Percentiles rank a stretch among this genome's conserved stretches.
These are phyloP conservation scores for Ceratothoa steindachneri DNA, from an alignment of 2,888 invertebrate genomes.

Conservation along the genomic window DNA sequence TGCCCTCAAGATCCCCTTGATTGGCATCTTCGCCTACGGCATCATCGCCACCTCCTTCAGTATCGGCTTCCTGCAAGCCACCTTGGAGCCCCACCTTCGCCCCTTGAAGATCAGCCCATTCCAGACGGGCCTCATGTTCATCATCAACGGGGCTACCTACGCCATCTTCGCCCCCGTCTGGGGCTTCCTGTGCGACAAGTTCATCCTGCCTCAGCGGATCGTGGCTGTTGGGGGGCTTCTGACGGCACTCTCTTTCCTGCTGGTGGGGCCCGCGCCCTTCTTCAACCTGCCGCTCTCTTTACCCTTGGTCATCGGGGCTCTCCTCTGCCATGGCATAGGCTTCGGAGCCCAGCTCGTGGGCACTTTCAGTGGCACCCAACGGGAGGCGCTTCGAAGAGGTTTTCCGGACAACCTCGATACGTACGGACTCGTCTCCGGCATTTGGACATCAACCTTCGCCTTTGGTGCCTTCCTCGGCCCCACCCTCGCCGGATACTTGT, in stretches of 20 bases:
- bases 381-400: constrained; percentile 70
- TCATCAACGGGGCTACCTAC: constrained; percentile 76
- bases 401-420: constrained; percentile 81
- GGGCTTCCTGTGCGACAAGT: constrained; percentile 75
- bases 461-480: constrained; percentile 82
- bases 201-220: constrained; percentile 64
- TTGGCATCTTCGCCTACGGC: constrained; percentile 65
- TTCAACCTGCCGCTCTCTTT: constrained; percentile 55
- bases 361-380: constrained; percentile 76
- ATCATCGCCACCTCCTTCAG: constrained; percentile 74
- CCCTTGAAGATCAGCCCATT: constrained; percentile 61
- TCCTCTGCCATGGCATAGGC: constrained; percentile 72
- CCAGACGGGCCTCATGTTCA: constrained; percentile 72
- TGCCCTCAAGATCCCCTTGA: constrained; percentile 69
- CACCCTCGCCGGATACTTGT: constrained; percentile 68
- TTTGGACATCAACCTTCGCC: constrained; percentile 86
- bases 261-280: constrained; percentile 78
- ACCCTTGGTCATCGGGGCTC: constrained; percentile 31
- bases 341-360: constrained; percentile 79
- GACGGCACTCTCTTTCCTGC: constrained; percentile 65
- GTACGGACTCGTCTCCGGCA: constrained; percentile 80
- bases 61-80: constrained; percentile 82
- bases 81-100: constrained; percentile 79
- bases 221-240: constrained; percentile 65
- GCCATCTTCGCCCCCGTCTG: constrained; percentile 72